phyloP scores from a whole-genome alignment of 2,113 vertebrate species.

The Corydoras maculifer region DNA sequence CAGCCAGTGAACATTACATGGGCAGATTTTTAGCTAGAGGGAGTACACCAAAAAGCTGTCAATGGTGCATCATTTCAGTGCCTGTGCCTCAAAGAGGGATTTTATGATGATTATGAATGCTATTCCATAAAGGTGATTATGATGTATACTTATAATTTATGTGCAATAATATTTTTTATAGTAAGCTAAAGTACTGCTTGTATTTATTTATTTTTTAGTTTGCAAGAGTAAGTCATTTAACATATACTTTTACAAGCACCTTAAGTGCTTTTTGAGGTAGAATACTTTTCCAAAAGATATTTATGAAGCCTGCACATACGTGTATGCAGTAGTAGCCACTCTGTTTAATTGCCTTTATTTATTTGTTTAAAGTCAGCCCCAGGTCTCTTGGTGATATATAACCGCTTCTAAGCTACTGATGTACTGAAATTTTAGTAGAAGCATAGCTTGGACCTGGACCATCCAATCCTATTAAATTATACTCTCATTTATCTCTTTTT shows the following conservation, averaged over 20 bases:
- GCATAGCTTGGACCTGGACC: constrained; percentile 26
- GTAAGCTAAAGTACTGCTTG: background rate
- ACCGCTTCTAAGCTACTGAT: constrained; percentile 33
- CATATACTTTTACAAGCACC: background rate
- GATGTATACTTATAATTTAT: background rate
- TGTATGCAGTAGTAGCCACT: constrained; percentile 36
- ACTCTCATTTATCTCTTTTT: constrained; percentile 10
- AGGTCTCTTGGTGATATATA: constrained; percentile 39
- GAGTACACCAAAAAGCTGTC: constrained; percentile 14
- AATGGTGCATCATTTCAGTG: background rate
- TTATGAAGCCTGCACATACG: background rate
- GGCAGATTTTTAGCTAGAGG: constrained; percentile 10
- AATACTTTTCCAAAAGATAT: constrained; percentile 7
- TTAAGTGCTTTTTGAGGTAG: constrained; percentile 23
- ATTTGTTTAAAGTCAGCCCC: constrained; percentile 43
- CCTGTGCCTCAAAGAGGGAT: background rate
- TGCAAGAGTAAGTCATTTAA: background rate
- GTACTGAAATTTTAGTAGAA: constrained; percentile 26
- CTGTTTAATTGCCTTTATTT: constrained; percentile 52
- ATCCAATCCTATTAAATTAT: constrained; percentile 40
- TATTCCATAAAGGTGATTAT: background rate
- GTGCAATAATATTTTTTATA: background rate
- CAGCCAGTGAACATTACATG: background rate
- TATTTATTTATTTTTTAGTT: too few species aligned
- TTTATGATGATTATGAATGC: background rate